phyloP scores from a whole-genome alignment of 2,797 vertebrate species.

The Enteromius thamalakanensis region DNA sequence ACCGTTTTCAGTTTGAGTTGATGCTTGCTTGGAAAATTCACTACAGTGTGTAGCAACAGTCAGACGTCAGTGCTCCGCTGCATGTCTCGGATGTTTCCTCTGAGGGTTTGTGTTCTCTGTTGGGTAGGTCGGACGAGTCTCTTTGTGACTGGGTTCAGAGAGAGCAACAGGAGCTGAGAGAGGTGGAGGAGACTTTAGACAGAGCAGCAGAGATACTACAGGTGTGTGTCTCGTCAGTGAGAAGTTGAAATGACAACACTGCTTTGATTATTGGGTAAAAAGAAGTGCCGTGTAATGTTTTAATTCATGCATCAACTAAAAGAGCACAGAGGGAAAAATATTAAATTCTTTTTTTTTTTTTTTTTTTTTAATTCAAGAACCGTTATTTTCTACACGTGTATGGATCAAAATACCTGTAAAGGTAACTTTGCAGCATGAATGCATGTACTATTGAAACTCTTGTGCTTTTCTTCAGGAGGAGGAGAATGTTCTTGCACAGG shows the following conservation, averaged over 20 bases:
- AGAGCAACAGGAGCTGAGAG: conserved; percentile 71
- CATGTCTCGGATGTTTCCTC: not conserved
- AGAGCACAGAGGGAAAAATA: too few species aligned
- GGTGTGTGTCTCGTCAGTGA: conserved; percentile 41
- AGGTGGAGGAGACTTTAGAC: conserved; percentile 72
- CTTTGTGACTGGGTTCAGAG: conserved; percentile 72
- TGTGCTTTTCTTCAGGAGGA: conserved; percentile 69
- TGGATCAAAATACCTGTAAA: not conserved
- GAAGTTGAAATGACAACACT: too few species aligned
- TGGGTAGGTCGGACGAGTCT: conserved; percentile 39
- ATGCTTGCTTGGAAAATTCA: not conserved
- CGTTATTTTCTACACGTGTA: not conserved
- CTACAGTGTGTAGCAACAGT: not conserved
- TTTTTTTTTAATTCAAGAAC: too few species aligned
- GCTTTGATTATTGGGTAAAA: not conserved
- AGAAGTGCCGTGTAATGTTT: not conserved
- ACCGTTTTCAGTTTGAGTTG: not conserved
- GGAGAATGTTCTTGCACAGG: conserved; percentile 74
- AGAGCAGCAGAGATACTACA: conserved; percentile 71
- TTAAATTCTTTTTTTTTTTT: too few species aligned
- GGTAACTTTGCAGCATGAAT: not conserved
- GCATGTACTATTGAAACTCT: not conserved
- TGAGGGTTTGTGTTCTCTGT: not conserved
- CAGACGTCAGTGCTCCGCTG: not conserved
- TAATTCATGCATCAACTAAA: too few species aligned